Percentiles rank a stretch among this genome's conserved stretches.
Conservation (phyloP, 2,113 vertebrate genomes). For the Picathartes gymnocephalus region DNA sequence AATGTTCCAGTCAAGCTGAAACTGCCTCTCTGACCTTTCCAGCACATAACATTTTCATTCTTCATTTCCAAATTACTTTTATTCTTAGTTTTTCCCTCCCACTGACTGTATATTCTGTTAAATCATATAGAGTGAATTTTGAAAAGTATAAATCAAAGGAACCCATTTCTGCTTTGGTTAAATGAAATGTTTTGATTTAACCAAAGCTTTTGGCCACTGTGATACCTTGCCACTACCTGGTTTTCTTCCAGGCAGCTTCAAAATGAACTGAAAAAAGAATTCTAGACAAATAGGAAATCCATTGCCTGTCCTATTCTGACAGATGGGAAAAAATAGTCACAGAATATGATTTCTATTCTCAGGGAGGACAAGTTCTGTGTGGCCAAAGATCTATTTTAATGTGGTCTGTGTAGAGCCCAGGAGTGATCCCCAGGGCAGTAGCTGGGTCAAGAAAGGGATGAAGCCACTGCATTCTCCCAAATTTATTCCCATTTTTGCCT, state of each 20-base stretch:
- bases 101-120: not conserved
- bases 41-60: constrained; percentile 14
- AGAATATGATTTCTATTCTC: not conserved
- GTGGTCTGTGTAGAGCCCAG: not conserved
- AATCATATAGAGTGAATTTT: not conserved
- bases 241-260: not conserved
- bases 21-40: constrained; percentile 39
- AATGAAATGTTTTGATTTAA: not conserved
- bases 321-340: not conserved
- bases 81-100: not conserved
- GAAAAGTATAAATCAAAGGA: not conserved
- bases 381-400: not conserved
- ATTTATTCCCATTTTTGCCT: not conserved
- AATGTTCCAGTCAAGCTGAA: not conserved
- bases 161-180: not conserved
- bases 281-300: not conserved
- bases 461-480: not conserved
- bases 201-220: not conserved
- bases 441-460: fast-evolving
- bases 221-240: not conserved
- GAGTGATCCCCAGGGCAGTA: not conserved
- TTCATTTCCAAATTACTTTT: constrained; percentile 23
- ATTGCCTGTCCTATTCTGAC: not conserved
- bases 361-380: not conserved
- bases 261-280: not conserved